Conservation (phyloP, 2,888 invertebrate species). For the Euspilapteryx auroguttella region DNA sequence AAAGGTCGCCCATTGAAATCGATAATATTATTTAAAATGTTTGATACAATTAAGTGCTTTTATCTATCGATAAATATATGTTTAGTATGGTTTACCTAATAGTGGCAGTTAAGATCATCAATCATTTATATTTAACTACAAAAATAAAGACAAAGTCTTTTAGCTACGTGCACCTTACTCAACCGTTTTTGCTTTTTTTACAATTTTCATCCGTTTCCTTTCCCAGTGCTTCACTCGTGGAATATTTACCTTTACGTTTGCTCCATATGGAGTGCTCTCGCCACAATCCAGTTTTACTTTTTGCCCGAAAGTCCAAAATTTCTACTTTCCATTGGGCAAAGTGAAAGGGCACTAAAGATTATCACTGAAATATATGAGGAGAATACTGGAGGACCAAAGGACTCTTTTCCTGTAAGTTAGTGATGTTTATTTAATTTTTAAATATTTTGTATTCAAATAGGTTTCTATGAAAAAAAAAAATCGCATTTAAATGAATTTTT, state of each 20-base stretch:
- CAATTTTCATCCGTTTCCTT: too few species aligned
- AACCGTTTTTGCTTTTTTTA: too few species aligned
- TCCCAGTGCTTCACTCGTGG: slow-evolving; percentile 27
- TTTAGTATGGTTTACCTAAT: too few species aligned
- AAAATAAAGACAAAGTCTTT: not conserved
- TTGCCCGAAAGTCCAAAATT: slow-evolving; percentile 32
- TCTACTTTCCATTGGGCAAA: slow-evolving; percentile 20
- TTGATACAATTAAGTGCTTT: too few species aligned
- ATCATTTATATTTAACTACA: too few species aligned
- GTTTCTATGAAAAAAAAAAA: slow-evolving; percentile 17
- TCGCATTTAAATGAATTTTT: too few species aligned
- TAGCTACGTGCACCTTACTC: not conserved
- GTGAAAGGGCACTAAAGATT: slow-evolving; percentile 21
- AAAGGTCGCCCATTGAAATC: too few species aligned
- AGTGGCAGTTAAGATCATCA: too few species aligned
- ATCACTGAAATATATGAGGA: slow-evolving; percentile 18
- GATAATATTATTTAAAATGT: too few species aligned
- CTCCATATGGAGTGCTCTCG: slow-evolving; percentile 22
- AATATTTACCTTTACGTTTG: slow-evolving; percentile 25
- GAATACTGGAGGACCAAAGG: slow-evolving; percentile 19
- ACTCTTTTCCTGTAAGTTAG: slow-evolving; percentile 21
- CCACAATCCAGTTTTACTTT: slow-evolving; percentile 17
- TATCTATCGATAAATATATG: too few species aligned
- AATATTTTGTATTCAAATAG: slow-evolving; percentile 10
- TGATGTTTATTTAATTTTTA: slow-evolving; percentile 4